Evolutionary conservation across 2,113 vertebrate genomes (phyloP).

Genomic region (Mesembrinibis cayennensis): DNA sequence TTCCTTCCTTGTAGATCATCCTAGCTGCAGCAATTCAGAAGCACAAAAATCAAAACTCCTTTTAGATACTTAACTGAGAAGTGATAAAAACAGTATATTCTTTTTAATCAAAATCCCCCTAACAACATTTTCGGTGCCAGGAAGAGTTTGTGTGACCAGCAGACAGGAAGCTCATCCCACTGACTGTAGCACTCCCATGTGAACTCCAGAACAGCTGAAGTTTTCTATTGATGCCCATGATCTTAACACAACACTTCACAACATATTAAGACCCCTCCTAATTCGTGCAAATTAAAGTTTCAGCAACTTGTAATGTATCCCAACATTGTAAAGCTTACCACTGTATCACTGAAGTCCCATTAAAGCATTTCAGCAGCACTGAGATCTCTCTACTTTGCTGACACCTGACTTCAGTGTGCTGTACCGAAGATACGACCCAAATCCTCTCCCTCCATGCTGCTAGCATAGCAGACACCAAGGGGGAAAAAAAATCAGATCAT

Average conservation of each 20-base stretch:
- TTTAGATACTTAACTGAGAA: background rate
- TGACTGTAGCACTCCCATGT: background rate
- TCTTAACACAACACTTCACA: background rate
- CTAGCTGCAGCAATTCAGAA: background rate
- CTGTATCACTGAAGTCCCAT: background rate
- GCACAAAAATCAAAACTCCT: background rate
- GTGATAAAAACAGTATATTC: background rate
- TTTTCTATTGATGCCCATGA: background rate
- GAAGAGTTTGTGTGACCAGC: background rate
- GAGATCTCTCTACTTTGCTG: background rate
- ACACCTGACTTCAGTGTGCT: background rate
- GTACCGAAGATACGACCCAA: fast-evolving
- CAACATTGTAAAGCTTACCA: background rate
- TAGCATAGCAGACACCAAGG: background rate
- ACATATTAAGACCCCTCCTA: background rate
- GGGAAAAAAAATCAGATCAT: fast-evolving
- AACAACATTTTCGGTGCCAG: background rate
- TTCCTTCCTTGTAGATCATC: background rate
- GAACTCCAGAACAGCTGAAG: background rate
- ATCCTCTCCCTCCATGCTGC: background rate
- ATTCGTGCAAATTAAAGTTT: background rate
- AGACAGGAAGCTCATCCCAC: background rate
- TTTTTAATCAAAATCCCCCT: background rate
- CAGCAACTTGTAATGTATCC: background rate
- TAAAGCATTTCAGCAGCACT: background rate